Percentiles rank a stretch among this genome's conserved stretches.
These are phyloP conservation scores for Cephus nigrinus DNA, from an alignment of 2,888 invertebrate genomes.

Conservation along the genomic window DNA sequence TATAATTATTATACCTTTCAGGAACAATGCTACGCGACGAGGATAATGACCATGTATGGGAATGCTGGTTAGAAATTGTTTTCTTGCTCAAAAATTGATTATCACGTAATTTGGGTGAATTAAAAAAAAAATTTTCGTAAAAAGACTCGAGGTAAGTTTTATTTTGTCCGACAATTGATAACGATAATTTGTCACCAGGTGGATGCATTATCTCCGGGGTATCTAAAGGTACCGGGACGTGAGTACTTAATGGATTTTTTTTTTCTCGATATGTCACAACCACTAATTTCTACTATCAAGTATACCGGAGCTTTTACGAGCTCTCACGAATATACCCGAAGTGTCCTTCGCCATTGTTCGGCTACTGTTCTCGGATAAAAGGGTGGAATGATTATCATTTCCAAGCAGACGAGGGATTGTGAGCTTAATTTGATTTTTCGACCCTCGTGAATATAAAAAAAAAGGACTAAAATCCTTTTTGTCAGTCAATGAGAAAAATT, in stretches of 20 bases:
- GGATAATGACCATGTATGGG: neutral
- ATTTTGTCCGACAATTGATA: neutral
- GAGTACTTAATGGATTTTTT: neutral
- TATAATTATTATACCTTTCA: neutral
- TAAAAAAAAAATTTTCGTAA: neutral
- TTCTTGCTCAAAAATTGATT: neutral
- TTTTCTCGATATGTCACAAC: neutral
- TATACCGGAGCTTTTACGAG: neutral
- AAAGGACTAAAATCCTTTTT: neutral
- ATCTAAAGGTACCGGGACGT: neutral
- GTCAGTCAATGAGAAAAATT: neutral
- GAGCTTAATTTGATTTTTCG: neutral
- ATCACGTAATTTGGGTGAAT: neutral
- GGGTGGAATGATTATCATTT: neutral
- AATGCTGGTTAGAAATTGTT: neutral
- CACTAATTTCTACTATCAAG: neutral
- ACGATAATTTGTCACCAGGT: neutral
- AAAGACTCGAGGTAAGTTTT: neutral
- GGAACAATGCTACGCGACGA: neutral
- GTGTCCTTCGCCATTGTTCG: neutral
- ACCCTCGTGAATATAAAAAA: neutral
- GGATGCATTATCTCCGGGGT: neutral
- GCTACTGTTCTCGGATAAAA: neutral
- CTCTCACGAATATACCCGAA: neutral
- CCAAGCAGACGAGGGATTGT: neutral